These are phyloP conservation scores for Pygocentrus nattereri DNA, from an alignment of 2,797 vertebrate species.

Conservation along the genomic window DNA sequence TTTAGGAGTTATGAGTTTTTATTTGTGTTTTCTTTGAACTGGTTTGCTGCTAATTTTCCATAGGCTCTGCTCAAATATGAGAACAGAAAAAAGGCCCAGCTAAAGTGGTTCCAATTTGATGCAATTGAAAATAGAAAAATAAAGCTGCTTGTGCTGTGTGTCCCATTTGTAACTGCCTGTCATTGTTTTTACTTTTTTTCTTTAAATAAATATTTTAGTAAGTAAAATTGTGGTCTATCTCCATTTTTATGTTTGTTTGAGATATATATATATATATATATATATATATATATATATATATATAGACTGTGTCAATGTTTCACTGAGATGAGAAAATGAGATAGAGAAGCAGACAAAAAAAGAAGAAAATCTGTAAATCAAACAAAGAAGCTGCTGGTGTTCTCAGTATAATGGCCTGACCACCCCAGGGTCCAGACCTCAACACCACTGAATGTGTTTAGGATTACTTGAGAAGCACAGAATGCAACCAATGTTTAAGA, in stretches of 20 bases:
- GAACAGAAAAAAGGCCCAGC: conserved; percentile 34
- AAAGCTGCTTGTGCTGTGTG: conserved; percentile 68
- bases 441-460: too few relatives aligned
- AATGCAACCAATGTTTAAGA: too few relatives aligned
- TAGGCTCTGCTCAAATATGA: conserved; percentile 61
- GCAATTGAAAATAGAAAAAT: conserved; percentile 49
- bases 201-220: conserved; percentile 69
- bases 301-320: too few relatives aligned
- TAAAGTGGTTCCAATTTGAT: conserved; percentile 58
- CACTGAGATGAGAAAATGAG: too few relatives aligned
- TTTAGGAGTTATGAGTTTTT: conserved; percentile 26
- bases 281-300: too few relatives aligned
- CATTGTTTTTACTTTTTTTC: conserved; percentile 64
- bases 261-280: background rate
- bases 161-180: conserved; percentile 66
- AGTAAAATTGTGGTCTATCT: conserved; percentile 47
- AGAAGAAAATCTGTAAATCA: too few relatives aligned
- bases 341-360: too few relatives aligned
- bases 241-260: background rate
- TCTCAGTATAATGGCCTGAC: too few relatives aligned
- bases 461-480: too few relatives aligned
- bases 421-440: too few relatives aligned
- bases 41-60: conserved; percentile 71
- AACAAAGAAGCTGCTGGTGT: too few relatives aligned
- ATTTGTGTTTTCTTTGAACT: conserved; percentile 50